phyloP scores from a whole-genome alignment of 2,113 vertebrate genomes.

The Gobiocypris rarus region DNA sequence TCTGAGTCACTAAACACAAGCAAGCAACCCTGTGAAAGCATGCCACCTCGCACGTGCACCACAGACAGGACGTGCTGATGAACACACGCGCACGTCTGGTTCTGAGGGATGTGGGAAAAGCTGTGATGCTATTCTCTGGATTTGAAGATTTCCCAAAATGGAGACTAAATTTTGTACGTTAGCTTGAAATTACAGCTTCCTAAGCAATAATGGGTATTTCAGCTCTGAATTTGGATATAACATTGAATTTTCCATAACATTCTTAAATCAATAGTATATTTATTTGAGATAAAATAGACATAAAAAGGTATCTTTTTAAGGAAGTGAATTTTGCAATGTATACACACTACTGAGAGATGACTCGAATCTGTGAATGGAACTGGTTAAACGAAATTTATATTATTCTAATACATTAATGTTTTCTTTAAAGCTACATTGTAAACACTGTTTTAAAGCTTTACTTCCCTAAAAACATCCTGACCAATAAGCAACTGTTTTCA shows the following conservation, averaged over 20 bases:
- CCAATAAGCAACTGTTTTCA: too few relatives aligned
- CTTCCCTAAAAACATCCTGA: neutral
- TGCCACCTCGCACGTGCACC: slow-evolving; percentile 31
- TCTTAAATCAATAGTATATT: too few relatives aligned
- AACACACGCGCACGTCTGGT: neutral
- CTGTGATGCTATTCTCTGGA: neutral
- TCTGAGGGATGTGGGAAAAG: neutral
- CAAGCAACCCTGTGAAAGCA: neutral
- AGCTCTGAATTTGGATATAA: neutral
- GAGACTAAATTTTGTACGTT: neutral
- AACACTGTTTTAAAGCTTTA: neutral
- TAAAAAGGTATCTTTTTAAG: too few relatives aligned
- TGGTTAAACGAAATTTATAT: neutral
- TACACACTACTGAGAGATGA: neutral
- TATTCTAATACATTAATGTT: neutral
- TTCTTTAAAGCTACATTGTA: neutral
- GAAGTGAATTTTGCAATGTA: neutral
- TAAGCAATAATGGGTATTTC: neutral
- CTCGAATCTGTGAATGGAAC: neutral
- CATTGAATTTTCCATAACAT: too few relatives aligned
- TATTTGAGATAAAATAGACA: too few relatives aligned
- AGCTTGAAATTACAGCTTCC: neutral
- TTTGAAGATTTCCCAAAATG: neutral
- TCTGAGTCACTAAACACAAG: slow-evolving; percentile 22
- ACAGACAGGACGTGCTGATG: neutral